Evolutionary conservation across 2,888 invertebrate species (phyloP), one percentile per base, ranked within the genome.

Genomic region (Rhimphoctona megacephalus): DNA sequence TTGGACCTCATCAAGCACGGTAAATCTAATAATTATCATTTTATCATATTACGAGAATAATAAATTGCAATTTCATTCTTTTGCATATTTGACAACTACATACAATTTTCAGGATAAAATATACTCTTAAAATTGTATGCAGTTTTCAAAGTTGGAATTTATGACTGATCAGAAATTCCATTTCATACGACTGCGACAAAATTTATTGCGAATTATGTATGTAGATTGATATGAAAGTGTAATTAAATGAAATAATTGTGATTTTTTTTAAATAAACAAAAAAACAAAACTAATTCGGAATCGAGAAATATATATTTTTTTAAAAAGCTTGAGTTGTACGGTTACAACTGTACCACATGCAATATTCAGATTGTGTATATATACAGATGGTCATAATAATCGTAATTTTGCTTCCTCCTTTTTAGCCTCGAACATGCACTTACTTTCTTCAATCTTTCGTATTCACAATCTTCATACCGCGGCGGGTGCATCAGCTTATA

Each of bases 1-100:
- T 96, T 79, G 96, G 96, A 83, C 96, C 96, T 46, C 95, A 95
- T 90, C 95, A 96, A 91, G 96, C 96, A 89, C 95, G 96, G 96
- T 96, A 93, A 88, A 95, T 93, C 33, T 74, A 39, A 76, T 66
- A 46, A 70, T 46, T 19, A 77, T 69, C 14, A 66, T 25, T 33
- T 30, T 11, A 25, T 30, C n/a, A 67, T 52, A 54, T 52, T 14
- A 49, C 66, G 11, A 67, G n/a, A 39, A n/a, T 67, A 67, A 67
- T 67, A 67, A 67, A 67, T 1, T n/a, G 22, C 22, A 39, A 67
- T 67, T 67, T 67, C 11, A 67, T 17, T 61, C 61, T 61, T 61
- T 30, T 61, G 61, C 61, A 61, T 61, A 61, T 61, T 61, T 61
- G 61, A 61, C 30, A 61, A 61, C 17, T 30, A 5, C 61, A 17